Base-by-base conservation (phyloP, 2,797 vertebrate genomes). In the Apogon talboti region DNA sequence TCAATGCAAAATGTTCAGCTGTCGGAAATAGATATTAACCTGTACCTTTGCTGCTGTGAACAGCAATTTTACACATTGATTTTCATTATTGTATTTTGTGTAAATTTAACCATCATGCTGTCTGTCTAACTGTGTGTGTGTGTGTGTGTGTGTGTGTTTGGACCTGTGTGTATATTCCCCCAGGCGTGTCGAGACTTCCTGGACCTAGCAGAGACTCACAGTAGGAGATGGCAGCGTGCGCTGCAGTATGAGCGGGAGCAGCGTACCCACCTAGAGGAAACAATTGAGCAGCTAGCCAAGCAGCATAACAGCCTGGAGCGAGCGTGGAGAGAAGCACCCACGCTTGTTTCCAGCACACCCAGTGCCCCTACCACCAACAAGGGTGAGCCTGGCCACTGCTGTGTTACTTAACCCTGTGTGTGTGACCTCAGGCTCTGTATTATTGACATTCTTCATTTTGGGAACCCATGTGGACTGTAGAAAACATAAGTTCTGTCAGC, bases 301-400 rank as follows among this genome's bases (percentile, higher is more conserved):
- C 97, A 99, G 88, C 97, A 99, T 92, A 99, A 99, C 93, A 98
- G 95, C 91, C 93, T 99, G 82, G 98, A 99, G 86, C 91, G 96
- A 8, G 98, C 98, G 91, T 98, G 97, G 93, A 95, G 95, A 6
- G 94, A 95, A 16, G 94, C 94, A 0, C 95, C 97, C 0, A 84
- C 95, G 13, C 94, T 94, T 30, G 55, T 92, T 5, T 60, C 94
- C 21, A 91, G 83, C 86, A 62, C 88, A 35, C 67, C 92, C 52
- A 90, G 91, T 65, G 79, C 66, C 57, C 56, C 92, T 62, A 91
- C 87, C 89, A 74, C 88, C n/a, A 71, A 91, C 64, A 94, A 95
- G 82, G 96, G 97, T 98, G 84, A 93, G 93, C 41, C 16, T 10
- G 40, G 55, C 47, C 70, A 47, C 43, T 47, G 40, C 24, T 46